phyloP scores from a whole-genome alignment of 2,888 invertebrate species.

The Caenorhabditis sp. region DNA sequence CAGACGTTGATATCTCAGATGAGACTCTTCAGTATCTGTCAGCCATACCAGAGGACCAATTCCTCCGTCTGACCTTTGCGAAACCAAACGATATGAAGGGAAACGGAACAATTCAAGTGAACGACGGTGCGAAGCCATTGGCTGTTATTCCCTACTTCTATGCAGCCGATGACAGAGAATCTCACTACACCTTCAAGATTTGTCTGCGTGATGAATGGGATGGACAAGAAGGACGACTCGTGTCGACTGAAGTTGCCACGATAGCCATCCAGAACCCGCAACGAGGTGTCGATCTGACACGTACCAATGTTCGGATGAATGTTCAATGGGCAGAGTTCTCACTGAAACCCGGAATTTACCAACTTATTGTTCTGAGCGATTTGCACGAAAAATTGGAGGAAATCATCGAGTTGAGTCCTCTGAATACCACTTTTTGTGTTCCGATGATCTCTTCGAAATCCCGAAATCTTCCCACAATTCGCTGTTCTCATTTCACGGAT shows the following conservation, averaged over 20 bases:
- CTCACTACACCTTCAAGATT: slow-evolving; percentile 49
- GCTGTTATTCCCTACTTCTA: slow-evolving; percentile 41
- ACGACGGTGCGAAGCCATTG: slow-evolving; percentile 34
- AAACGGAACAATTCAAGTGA: slow-evolving; percentile 56
- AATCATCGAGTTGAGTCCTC: slow-evolving; percentile 40
- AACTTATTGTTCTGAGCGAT: slow-evolving; percentile 29
- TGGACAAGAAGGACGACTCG: slow-evolving; percentile 44
- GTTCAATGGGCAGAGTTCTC: slow-evolving; percentile 63
- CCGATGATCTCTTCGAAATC: slow-evolving; percentile 36
- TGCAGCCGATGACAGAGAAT: slow-evolving; percentile 20
- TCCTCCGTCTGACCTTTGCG: slow-evolving; percentile 41
- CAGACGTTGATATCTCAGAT: slow-evolving; percentile 27
- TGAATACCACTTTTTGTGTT: slow-evolving; percentile 61
- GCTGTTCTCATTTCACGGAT: slow-evolving; percentile 47
- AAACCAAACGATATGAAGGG: slow-evolving; percentile 10
- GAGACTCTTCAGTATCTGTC: slow-evolving; percentile 30
- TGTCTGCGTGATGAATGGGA: slow-evolving; percentile 64
- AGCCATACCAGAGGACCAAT: slow-evolving; percentile 33
- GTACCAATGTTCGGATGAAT: slow-evolving; percentile 46
- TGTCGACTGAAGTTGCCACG: slow-evolving; percentile 34
- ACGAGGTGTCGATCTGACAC: slow-evolving; percentile 26
- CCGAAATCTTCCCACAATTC: slow-evolving; percentile 40
- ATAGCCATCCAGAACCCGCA: slow-evolving; percentile 56
- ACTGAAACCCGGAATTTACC: slow-evolving; percentile 49
- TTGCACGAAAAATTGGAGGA: slow-evolving; percentile 30